Percentiles rank a stretch among this genome's conserved stretches.
Evolutionary conservation across 2,888 invertebrate species (phyloP).

Genomic region (Cordilura impudica): DNA sequence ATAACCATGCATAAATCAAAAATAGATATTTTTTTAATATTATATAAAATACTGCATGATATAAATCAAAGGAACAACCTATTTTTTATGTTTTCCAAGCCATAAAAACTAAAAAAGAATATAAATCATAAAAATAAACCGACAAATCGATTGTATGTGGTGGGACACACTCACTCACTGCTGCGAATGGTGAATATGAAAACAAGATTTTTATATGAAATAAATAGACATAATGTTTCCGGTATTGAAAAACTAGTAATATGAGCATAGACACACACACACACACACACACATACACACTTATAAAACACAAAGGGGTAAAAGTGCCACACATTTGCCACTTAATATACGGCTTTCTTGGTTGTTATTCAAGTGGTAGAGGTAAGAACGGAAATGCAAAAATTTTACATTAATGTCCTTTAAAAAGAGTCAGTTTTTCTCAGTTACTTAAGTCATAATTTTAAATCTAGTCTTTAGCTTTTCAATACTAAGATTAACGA

Average conservation of each 20-base stretch:
- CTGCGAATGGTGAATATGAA: background rate
- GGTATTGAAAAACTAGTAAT: conserved; percentile 22
- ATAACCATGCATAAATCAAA: conserved; percentile 16
- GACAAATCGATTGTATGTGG: conserved; percentile 29
- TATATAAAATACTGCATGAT: conserved; percentile 48
- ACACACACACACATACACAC: too few species aligned
- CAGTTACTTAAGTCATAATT: too few species aligned
- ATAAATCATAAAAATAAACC: background rate
- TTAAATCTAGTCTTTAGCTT: too few species aligned
- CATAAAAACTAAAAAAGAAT: background rate
- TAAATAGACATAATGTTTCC: conserved; percentile 21
- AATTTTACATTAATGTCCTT: too few species aligned
- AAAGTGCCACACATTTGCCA: too few species aligned
- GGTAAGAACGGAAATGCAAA: too few species aligned
- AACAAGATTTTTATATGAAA: background rate
- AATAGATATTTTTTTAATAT: conserved; percentile 8
- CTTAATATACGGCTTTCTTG: too few species aligned
- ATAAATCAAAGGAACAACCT: conserved; percentile 44
- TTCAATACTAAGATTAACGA: too few species aligned
- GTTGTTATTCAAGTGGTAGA: too few species aligned
- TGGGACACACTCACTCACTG: background rate
- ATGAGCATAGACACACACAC: background rate
- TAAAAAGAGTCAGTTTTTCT: too few species aligned
- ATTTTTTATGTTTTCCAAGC: background rate
- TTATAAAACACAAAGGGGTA: background rate